Evolutionary conservation across 2,797 vertebrate genomes (phyloP).

Genomic region (Eidolon dupreanum): DNA sequence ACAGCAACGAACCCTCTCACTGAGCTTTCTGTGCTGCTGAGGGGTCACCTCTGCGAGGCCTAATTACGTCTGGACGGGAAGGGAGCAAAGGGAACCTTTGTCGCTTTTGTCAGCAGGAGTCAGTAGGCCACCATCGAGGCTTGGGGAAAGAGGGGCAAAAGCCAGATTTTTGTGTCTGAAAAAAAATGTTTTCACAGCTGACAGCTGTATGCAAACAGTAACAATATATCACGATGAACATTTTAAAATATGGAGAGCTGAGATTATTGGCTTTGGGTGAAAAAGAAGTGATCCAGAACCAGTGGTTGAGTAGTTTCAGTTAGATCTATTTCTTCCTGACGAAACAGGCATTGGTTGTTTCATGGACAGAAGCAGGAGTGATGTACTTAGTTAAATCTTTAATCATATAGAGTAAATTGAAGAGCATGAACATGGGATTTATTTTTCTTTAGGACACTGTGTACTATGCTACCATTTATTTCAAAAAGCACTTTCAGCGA

Average conservation of each 20-base stretch:
- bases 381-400: not conserved
- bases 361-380: not conserved
- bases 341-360: not conserved
- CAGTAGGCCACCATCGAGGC: conserved; percentile 16
- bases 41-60: not conserved
- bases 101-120: not conserved
- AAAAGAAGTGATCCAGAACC: conserved; percentile 35
- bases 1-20: not conserved
- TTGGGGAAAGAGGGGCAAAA: conserved; percentile 5
- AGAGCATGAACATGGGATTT: not conserved
- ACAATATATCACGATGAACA: conserved; percentile 5
- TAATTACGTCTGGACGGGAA: not conserved
- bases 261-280: conserved; percentile 66
- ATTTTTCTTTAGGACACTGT: conserved; percentile 12
- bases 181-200: conserved; percentile 77
- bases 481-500: not conserved
- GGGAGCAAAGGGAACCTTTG: not conserved
- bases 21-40: not conserved
- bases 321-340: not conserved
- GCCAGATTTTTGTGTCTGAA: conserved; percentile 65
- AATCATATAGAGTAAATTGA: conserved; percentile 1
- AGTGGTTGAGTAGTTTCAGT: not conserved
- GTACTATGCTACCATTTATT: not conserved
- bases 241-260: conserved; percentile 63
- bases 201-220: conserved; percentile 75